Evolutionary conservation across 2,888 invertebrate species (phyloP).

Genomic region (Phytoseiulus persimilis): DNA sequence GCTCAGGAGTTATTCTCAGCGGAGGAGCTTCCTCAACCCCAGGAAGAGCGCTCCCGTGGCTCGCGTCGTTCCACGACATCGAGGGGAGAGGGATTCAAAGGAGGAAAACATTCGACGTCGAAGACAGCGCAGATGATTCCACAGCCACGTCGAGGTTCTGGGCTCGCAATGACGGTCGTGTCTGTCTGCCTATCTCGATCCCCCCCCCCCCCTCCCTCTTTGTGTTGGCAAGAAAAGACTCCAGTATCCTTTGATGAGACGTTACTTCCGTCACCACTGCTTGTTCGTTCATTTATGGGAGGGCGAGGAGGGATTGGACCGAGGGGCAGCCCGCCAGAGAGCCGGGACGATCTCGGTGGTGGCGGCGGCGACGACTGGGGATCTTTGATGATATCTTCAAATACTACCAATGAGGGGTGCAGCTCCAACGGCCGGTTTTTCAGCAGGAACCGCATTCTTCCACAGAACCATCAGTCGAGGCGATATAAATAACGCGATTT

Average conservation of each 20-base stretch:
- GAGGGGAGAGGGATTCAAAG: neutral
- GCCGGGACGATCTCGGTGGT: too few species aligned
- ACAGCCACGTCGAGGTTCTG: neutral
- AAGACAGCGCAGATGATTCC: neutral
- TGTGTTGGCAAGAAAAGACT: neutral
- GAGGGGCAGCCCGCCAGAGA: too few species aligned
- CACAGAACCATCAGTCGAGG: neutral
- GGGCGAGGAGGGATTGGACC: neutral
- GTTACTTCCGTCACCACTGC: neutral
- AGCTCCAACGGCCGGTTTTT: neutral
- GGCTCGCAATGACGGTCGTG: neutral
- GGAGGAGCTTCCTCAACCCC: neutral
- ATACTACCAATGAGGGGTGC: neutral
- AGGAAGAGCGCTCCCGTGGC: neutral
- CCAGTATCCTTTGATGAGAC: neutral
- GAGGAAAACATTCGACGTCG: neutral
- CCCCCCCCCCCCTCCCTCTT: neutral
- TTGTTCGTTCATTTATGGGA: neutral
- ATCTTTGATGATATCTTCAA: neutral
- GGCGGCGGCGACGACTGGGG: neutral
- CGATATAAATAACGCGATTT: neutral
- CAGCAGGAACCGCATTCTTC: neutral
- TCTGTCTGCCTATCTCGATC: neutral
- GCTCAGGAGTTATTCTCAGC: neutral
- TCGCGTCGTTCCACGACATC: neutral